Base-by-base conservation (phyloP, 2,797 vertebrate species). In the Phataginus tetradactyla region DNA sequence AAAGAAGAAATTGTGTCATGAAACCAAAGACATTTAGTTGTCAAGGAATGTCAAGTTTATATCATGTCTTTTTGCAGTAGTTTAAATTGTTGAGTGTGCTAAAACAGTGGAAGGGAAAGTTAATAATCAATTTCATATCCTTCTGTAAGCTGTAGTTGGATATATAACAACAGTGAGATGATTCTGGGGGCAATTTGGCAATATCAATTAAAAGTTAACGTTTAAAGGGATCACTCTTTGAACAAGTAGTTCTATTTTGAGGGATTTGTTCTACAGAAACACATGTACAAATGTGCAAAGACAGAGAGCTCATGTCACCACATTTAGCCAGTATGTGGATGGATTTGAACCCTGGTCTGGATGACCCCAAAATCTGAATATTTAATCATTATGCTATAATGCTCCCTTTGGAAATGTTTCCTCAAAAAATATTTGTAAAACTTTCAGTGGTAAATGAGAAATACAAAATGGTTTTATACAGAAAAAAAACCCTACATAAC, bases 31-130 rank as follows among this genome's bases (percentile, higher is more conserved):
- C 23, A 71, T 51, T 90, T 78, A 55, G 59, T 86, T 93, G 39
- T 80, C 59, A 94, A 80, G 51, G 61, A 91, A 75, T 72, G 86
- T 32, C 71, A 91, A 45, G 81, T 91, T 84, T 89, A 90, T 68
- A 77, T 80, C 78, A 32, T 39, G 39, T 85, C 85, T 72, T 34
- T 66, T 55, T 91, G 53, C 61, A 77, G 23, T 49, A 42, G 77
- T 91, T 85, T 91, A 81, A 78, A 78, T 75, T 92, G 57, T 91
- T 90, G 53, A 55, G 8, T 39, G 29, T 12, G 64, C 32, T 74
- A 68, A 84, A 55, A 32, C 23, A 90, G 57, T 51, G 57, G 27
- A 86, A 81, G n/a, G 74, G 78, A 89, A 93, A 86, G 89, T 51
- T 66, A 91, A 69, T 59, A 45, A 83, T 91, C 68, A 90, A 66